Conservation (phyloP, 1,140 invertebrate genomes). For the Dendroctonus ponderosae region DNA sequence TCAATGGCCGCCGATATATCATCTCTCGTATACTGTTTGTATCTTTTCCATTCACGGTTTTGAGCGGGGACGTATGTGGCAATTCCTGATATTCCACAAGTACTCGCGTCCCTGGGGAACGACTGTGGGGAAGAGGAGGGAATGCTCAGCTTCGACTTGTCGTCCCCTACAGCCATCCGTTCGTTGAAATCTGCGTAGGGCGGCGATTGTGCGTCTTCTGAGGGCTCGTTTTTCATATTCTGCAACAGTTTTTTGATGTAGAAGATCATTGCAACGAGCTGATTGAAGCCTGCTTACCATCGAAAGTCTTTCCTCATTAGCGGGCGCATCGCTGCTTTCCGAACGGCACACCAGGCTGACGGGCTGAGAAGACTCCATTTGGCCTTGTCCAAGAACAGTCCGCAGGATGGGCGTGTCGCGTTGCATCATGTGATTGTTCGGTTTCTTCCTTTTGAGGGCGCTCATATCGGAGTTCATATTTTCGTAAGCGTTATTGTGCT, state of each 20-base stretch:
- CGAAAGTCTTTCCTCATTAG: conserved; percentile 40
- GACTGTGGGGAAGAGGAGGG: conserved; percentile 59
- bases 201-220: conserved; percentile 67
- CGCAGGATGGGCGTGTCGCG: conserved; percentile 79
- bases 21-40: conserved; percentile 85
- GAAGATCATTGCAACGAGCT: neutral
- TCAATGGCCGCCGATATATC: conserved; percentile 85
- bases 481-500: conserved; percentile 60
- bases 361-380: conserved; percentile 66
- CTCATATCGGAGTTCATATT: conserved; percentile 62
- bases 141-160: conserved; percentile 49
- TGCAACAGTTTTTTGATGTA: conserved; percentile 31
- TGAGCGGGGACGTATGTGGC: conserved; percentile 70
- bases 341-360: conserved; percentile 60
- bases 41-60: conserved; percentile 89
- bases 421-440: conserved; percentile 61
- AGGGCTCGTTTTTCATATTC: conserved; percentile 52
- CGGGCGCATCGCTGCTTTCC: conserved; percentile 53
- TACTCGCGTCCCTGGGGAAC: conserved; percentile 56
- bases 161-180: conserved; percentile 60
- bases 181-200: conserved; percentile 70
- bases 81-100: conserved; percentile 54
- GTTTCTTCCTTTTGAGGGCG: conserved; percentile 70
- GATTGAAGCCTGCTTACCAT: conserved; percentile 23
- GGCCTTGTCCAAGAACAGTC: conserved; percentile 75